Evolutionary conservation across 1,140 invertebrate genomes (phyloP).

Genomic region (Aradophagus sp.): DNA sequence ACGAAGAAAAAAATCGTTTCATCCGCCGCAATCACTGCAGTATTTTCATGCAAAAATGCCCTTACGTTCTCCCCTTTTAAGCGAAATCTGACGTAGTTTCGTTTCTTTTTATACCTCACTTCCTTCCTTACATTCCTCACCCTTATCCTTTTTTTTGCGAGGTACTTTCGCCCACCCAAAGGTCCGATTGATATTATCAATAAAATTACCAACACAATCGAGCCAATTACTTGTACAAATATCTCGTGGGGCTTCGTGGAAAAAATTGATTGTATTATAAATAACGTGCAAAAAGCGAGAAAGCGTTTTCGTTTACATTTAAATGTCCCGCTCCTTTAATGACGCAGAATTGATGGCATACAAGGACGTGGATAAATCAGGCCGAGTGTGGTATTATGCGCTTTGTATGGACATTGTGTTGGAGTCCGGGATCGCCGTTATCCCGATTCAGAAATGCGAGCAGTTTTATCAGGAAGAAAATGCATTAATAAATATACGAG

Average conservation of each 20-base stretch:
- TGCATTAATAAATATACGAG: conserved; percentile 60
- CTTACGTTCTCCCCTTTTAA: too few species aligned
- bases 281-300: background rate
- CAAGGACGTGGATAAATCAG: conserved; percentile 72
- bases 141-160: too few species aligned
- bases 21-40: too few species aligned
- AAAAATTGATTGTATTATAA: conserved; percentile 8
- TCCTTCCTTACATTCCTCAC: too few species aligned
- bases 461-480: conserved; percentile 68
- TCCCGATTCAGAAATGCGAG: conserved; percentile 65
- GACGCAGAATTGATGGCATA: conserved; percentile 65
- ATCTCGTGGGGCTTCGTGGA: background rate
- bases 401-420: conserved; percentile 73
- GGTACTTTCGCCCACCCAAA: too few species aligned
- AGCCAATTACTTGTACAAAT: too few species aligned
- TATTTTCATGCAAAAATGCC: too few species aligned
- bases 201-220: too few species aligned
- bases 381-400: conserved; percentile 74
- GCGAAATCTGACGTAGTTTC: too few species aligned
- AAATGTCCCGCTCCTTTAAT: conserved; percentile 31
- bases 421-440: conserved; percentile 71
- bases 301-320: conserved; percentile 17
- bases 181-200: too few species aligned
- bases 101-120: too few species aligned
- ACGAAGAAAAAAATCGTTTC: too few species aligned